A percentile compares a stretch with the other conserved stretches of the same genome.
Evolutionary conservation across 1,140 invertebrate genomes (phyloP).

Genomic region (Eriosoma lanigerum): DNA sequence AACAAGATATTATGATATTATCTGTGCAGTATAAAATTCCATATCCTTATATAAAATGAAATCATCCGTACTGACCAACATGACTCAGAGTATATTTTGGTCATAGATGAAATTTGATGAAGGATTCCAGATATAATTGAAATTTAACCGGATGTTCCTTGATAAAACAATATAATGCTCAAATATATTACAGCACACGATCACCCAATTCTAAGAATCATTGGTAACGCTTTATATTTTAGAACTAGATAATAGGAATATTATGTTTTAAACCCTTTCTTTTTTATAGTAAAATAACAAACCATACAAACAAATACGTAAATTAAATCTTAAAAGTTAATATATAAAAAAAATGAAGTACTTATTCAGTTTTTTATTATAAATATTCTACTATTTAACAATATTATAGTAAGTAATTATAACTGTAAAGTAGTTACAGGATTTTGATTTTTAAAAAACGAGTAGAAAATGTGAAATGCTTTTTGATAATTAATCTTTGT

Average conservation of each 20-base stretch:
- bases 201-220: not conserved
- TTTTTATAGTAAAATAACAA: too few relatives aligned
- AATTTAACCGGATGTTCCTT: not conserved
- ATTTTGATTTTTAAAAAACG: too few relatives aligned
- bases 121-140: not conserved
- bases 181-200: not conserved
- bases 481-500: too few relatives aligned
- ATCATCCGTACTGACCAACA: not conserved
- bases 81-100: not conserved
- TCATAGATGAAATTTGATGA: not conserved
- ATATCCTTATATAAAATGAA: not conserved
- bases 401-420: too few relatives aligned
- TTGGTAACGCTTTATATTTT: not conserved
- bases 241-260: not conserved
- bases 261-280: too few relatives aligned
- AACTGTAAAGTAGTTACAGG: not conserved
- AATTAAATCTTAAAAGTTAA: not conserved
- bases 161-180: not conserved
- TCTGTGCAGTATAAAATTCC: not conserved
- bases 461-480: too few relatives aligned
- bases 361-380: not conserved
- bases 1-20: not conserved
- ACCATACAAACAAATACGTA: too few relatives aligned
- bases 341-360: not conserved
- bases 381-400: not conserved